A percentile compares a stretch with the other conserved stretches of the same genome.
phyloP scores from a whole-genome alignment of 2,888 invertebrate genomes.

The Acrobasis consociella region DNA sequence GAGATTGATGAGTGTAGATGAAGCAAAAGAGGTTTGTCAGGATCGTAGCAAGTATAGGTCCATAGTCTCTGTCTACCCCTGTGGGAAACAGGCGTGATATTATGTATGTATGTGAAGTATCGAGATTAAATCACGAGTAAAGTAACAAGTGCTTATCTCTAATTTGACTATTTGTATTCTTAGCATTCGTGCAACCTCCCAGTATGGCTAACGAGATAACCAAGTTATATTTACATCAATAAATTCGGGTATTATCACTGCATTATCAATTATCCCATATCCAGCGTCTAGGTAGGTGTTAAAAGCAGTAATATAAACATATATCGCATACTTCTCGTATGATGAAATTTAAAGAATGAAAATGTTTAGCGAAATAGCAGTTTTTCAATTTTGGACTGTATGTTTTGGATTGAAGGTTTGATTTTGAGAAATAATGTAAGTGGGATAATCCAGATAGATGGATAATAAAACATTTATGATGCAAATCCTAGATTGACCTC shows the following conservation, averaged over 20 bases:
- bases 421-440: background rate
- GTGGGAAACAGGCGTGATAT: too few relatives aligned
- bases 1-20: too few relatives aligned
- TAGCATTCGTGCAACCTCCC: background rate
- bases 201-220: background rate
- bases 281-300: background rate
- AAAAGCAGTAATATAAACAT: background rate
- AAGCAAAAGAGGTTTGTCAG: too few relatives aligned
- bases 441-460: background rate
- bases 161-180: background rate
- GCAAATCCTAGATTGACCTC: background rate
- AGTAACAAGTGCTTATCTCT: background rate
- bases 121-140: background rate
- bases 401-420: background rate
- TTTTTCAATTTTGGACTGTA: background rate
- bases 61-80: too few relatives aligned
- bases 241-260: background rate
- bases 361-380: background rate
- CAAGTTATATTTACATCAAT: background rate
- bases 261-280: conserved; percentile 1
- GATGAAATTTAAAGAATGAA: background rate
- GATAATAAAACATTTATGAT: background rate
- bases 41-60: too few relatives aligned
- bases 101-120: too few relatives aligned
- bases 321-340: background rate